Conservation (phyloP, 2,113 vertebrate species). For the Larimichthys polyactis region DNA sequence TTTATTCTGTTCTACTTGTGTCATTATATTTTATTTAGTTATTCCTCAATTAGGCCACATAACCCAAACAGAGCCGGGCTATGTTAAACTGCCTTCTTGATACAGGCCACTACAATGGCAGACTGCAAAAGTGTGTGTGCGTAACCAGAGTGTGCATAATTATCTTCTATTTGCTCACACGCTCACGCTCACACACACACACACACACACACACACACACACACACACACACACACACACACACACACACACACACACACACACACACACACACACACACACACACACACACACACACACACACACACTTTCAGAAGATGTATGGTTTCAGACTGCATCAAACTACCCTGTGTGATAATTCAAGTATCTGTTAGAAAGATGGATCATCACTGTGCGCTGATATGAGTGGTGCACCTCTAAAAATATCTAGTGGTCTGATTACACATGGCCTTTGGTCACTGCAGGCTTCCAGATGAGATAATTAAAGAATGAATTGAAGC, state of each 20-base stretch:
- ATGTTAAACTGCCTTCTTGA: neutral
- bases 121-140: neutral
- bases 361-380: neutral
- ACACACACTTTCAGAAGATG: neutral
- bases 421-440: constrained; percentile 38
- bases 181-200: too few species aligned
- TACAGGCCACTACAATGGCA: neutral
- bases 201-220: too few species aligned
- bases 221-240: too few species aligned
- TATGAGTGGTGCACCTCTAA: constrained; percentile 19
- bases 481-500: neutral
- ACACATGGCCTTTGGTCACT: neutral
- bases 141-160: too few species aligned
- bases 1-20: neutral
- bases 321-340: constrained; percentile 4
- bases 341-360: neutral
- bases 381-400: neutral
- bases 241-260: too few species aligned
- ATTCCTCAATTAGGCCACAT: neutral
- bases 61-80: neutral
- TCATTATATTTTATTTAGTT: neutral
- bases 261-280: too few species aligned
- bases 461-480: constrained; percentile 11
- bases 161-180: too few species aligned
- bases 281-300: too few species aligned